These are phyloP conservation scores for Antheraea pernyi DNA, from an alignment of 1,140 invertebrate species.

Conservation along the genomic window DNA sequence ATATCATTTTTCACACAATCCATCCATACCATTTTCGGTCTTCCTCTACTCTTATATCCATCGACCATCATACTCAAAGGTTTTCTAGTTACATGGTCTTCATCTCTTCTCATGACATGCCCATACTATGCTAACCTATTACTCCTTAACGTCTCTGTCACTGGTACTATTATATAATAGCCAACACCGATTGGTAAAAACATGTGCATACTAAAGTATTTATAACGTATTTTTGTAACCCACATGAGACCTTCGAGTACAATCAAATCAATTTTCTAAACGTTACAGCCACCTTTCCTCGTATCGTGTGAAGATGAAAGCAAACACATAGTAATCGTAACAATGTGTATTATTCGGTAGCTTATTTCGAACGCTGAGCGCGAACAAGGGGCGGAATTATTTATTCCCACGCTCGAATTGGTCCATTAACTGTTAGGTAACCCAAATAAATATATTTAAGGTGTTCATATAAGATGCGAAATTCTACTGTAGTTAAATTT, in stretches of 20 bases:
- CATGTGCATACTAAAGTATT: background rate
- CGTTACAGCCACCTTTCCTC: background rate
- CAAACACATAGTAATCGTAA: slow-evolving; percentile 4
- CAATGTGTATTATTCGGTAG: slow-evolving; percentile 8
- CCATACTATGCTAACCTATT: too few species aligned
- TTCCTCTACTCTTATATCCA: too few species aligned
- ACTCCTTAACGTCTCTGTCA: too few species aligned
- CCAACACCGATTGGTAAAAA: too few species aligned
- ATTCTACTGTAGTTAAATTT: background rate
- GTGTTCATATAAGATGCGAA: background rate
- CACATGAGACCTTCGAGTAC: background rate
- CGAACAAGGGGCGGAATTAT: slow-evolving; percentile 38
- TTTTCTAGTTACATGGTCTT: too few species aligned
- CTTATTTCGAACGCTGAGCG: slow-evolving; percentile 19
- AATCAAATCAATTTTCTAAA: background rate
- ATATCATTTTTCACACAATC: too few species aligned
- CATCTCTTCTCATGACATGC: too few species aligned
- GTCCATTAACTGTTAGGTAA: slow-evolving; percentile 18
- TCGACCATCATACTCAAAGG: too few species aligned
- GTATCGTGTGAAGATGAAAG: background rate
- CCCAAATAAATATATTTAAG: background rate
- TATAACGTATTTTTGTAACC: background rate
- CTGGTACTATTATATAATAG: too few species aligned
- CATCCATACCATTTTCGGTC: too few species aligned
- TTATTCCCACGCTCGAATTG: slow-evolving; percentile 39